Evolutionary conservation across 2,797 vertebrate species (phyloP).

Genomic region (Catharus ustulatus): DNA sequence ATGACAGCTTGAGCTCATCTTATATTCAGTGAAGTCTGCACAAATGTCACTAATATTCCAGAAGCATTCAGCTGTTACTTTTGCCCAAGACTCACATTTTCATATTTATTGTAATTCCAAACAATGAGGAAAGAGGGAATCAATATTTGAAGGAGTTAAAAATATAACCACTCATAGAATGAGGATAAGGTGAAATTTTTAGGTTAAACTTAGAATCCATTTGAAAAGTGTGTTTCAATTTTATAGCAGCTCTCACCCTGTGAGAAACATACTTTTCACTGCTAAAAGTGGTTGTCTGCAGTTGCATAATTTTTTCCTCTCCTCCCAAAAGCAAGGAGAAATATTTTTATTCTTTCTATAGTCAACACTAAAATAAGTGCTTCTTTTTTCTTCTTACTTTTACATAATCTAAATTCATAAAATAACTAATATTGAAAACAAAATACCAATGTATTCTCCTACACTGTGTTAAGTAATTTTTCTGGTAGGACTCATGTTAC

Average conservation of each 20-base stretch:
- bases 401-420: neutral
- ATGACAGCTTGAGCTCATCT: conserved; percentile 50
- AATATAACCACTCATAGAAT: neutral
- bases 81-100: neutral
- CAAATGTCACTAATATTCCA: conserved; percentile 48
- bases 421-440: neutral
- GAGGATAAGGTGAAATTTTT: neutral
- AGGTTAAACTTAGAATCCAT: neutral
- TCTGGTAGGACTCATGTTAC: neutral
- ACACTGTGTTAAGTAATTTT: neutral
- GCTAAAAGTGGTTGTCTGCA: neutral
- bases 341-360: neutral
- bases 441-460: neutral
- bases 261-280: neutral
- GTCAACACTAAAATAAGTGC: neutral
- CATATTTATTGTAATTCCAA: conserved; percentile 4
- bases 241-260: neutral
- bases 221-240: neutral
- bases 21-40: conserved; percentile 28
- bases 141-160: neutral
- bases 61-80: conserved; percentile 32
- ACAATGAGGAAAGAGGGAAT: neutral
- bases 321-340: neutral
- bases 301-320: neutral
- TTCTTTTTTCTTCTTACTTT: neutral